Percentiles rank a stretch among this genome's conserved stretches.
These are phyloP conservation scores for Goniozus legneri DNA, from an alignment of 1,140 invertebrate genomes.

Conservation along the genomic window DNA sequence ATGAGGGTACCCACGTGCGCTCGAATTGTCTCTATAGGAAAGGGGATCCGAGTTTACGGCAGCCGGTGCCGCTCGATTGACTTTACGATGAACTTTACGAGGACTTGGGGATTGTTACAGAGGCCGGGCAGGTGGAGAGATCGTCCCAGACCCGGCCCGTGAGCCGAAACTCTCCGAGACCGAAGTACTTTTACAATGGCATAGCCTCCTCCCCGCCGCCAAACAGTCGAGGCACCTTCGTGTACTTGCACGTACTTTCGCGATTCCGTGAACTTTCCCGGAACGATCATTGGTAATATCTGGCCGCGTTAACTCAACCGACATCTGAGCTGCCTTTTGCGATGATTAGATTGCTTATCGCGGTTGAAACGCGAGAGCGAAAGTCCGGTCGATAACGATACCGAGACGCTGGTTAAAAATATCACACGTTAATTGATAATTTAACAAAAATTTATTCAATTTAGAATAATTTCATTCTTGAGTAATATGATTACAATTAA, in stretches of 20 bases:
- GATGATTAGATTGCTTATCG: constrained; percentile 19
- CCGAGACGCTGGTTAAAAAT: not conserved
- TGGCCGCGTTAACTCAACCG: constrained; percentile 1
- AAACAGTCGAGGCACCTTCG: not conserved
- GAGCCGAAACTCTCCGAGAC: no score
- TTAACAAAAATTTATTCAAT: not conserved
- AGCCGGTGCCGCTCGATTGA: constrained; percentile 11
- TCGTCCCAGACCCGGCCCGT: constrained; percentile 3
- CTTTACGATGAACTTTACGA: constrained; percentile 13
- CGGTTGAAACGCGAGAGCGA: not conserved
- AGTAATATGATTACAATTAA: not conserved
- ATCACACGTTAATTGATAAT: not conserved
- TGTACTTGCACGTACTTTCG: constrained; percentile 4
- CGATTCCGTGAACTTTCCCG: constrained; percentile 10
- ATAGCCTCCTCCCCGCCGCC: not conserved
- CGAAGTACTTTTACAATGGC: constrained; percentile 17
- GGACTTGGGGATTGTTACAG: constrained; percentile 18
- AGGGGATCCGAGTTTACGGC: constrained; percentile 2
- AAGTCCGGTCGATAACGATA: constrained; percentile 10
- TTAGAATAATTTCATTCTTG: no score
- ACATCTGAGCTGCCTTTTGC: constrained; percentile 10
- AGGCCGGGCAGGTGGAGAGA: constrained; percentile 5
- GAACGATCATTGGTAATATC: constrained; percentile 11
- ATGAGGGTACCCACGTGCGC: no score
- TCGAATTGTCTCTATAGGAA: not conserved